A percentile compares a stretch with the other conserved stretches of the same genome.
Conservation (phyloP, 2,797 vertebrate species). For the Diglossa cyanea region DNA sequence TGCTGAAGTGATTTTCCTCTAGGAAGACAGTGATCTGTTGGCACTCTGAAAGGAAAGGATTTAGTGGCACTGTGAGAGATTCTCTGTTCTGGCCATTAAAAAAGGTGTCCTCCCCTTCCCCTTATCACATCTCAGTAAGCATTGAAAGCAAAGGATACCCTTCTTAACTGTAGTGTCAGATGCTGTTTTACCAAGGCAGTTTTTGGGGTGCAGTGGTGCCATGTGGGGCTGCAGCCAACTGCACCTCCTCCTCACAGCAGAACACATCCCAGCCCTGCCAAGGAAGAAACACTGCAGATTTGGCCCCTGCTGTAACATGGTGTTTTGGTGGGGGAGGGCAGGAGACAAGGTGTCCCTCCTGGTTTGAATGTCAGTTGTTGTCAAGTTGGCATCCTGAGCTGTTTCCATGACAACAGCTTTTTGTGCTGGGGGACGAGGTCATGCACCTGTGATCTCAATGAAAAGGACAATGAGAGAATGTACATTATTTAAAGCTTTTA, state of each 20-base stretch:
- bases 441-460: slow-evolving; percentile 63
- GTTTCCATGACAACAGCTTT: slow-evolving; percentile 72
- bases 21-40: background rate
- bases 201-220: background rate
- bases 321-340: slow-evolving; percentile 22
- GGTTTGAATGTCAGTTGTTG: slow-evolving; percentile 77
- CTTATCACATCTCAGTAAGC: background rate
- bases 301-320: slow-evolving; percentile 7
- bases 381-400: slow-evolving; percentile 64
- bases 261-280: background rate
- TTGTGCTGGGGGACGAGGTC: slow-evolving; percentile 66
- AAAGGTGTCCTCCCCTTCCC: background rate
- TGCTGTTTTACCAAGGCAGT: background rate
- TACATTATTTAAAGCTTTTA: slow-evolving; percentile 63
- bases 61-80: background rate
- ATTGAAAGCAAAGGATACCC: background rate
- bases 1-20: background rate
- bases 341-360: slow-evolving; percentile 61
- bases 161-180: background rate
- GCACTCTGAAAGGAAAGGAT: background rate
- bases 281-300: background rate
- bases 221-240: background rate
- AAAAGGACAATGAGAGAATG: slow-evolving; percentile 58
- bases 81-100: background rate
- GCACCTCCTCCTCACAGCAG: background rate